A percentile compares a stretch with the other conserved stretches of the same genome.
Evolutionary conservation across 1,140 invertebrate genomes (phyloP).

Genomic region (Triops cancriformis): DNA sequence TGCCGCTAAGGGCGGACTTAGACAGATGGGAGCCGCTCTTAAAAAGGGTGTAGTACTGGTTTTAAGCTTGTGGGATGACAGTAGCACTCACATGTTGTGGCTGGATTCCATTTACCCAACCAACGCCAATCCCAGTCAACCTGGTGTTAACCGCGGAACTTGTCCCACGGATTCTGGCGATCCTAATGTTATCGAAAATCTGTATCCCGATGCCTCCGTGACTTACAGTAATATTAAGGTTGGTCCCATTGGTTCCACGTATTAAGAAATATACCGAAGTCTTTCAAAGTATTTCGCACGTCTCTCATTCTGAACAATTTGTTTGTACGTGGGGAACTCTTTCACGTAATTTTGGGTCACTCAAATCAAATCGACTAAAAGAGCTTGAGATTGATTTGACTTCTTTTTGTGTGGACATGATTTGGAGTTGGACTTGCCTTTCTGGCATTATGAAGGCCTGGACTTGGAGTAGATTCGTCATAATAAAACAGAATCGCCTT

Average conservation of each 20-base stretch:
- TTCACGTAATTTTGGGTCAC: no score
- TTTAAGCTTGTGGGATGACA: slow-evolving; percentile 32
- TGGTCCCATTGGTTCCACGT: slow-evolving; percentile 30
- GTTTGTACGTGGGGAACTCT: no score
- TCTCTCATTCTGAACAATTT: no score
- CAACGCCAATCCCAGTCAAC: slow-evolving; percentile 28
- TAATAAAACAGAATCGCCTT: no score
- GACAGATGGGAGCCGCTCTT: slow-evolving; percentile 30
- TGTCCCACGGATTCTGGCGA: slow-evolving; percentile 30
- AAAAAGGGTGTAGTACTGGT: slow-evolving; percentile 31
- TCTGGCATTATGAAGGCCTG: no score
- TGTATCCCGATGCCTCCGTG: slow-evolving; percentile 26
- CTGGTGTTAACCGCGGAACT: slow-evolving; percentile 31
- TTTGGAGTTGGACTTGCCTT: no score
- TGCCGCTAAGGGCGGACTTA: slow-evolving; percentile 29
- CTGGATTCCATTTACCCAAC: slow-evolving; percentile 31
- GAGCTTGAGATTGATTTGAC: no score
- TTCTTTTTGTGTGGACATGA: no score
- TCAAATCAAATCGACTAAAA: no score
- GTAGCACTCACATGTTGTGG: slow-evolving; percentile 32
- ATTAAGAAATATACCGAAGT: neutral
- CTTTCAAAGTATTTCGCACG: no score
- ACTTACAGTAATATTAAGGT: slow-evolving; percentile 30
- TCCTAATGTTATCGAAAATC: slow-evolving; percentile 29
- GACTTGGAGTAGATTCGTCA: no score